These are phyloP conservation scores for Noctua janthina DNA, from an alignment of 2,888 invertebrate species.

Conservation along the genomic window DNA sequence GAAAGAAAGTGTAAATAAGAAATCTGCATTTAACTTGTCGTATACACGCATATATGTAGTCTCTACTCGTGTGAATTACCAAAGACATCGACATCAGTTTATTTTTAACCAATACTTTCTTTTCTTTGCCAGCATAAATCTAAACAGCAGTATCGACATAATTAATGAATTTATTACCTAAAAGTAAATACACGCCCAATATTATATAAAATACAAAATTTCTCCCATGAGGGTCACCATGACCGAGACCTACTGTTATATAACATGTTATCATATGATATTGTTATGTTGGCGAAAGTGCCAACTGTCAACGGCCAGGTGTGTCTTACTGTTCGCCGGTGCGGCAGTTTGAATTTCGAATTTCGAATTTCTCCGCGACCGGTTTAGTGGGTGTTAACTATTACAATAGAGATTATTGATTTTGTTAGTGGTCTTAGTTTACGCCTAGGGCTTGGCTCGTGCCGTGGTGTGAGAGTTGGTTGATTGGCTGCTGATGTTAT, in stretches of 20 bases:
- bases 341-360: constrained; percentile 72
- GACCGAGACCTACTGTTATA: constrained; percentile 86
- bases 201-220: constrained; percentile 70
- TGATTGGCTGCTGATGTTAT: constrained; percentile 45
- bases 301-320: constrained; percentile 79
- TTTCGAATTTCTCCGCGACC: constrained; percentile 84
- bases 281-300: constrained; percentile 82
- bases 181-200: constrained; percentile 56
- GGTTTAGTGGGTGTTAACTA: constrained; percentile 69
- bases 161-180: constrained; percentile 46
- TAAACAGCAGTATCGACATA: constrained; percentile 34
- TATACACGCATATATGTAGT: neutral
- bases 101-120: constrained; percentile 40
- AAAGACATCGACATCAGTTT: neutral
- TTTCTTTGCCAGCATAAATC: constrained; percentile 9
- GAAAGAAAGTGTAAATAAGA: neutral
- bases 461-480: neutral
- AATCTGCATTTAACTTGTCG: neutral
- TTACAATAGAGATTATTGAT: constrained; percentile 58
- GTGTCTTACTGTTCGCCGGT: constrained; percentile 72
- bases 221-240: constrained; percentile 75
- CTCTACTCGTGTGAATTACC: neutral
- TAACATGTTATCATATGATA: constrained; percentile 65
- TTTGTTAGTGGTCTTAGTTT: constrained; percentile 27
- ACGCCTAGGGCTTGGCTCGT: constrained; percentile 48